phyloP scores from a whole-genome alignment of 2,113 vertebrate genomes.

The Anoura caudifer region DNA sequence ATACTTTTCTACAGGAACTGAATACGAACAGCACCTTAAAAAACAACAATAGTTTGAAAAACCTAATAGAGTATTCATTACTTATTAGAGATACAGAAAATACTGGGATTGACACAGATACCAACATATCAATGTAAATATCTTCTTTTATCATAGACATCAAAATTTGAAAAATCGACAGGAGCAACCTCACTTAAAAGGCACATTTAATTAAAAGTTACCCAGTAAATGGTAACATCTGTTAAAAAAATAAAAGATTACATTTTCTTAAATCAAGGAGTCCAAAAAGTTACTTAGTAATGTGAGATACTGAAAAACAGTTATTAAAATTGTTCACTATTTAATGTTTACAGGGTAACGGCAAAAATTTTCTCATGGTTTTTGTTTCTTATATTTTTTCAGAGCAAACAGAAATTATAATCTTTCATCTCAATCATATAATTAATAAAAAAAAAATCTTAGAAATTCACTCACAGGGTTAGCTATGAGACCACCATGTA shows the following conservation, averaged over 20 bases:
- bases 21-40: not conserved
- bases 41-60: not conserved
- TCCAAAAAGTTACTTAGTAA: not conserved
- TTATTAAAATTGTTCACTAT: not conserved
- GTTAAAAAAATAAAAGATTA: not conserved
- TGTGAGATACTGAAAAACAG: not conserved
- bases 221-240: not conserved
- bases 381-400: not conserved
- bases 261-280: not conserved
- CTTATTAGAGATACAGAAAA: not conserved
- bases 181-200: not conserved
- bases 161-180: not conserved
- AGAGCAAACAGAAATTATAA: not conserved
- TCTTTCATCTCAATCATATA: conserved; percentile 20
- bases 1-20: not conserved
- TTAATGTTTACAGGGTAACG: not conserved
- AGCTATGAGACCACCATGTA: conserved; percentile 36
- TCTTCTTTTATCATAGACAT: not conserved
- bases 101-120: not conserved
- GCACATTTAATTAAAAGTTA: not conserved
- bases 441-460: conserved; percentile 37
- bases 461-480: conserved; percentile 41
- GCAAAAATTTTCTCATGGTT: not conserved
- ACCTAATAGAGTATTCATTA: not conserved
- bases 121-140: not conserved